Conservation (phyloP, 2,888 invertebrate species). For the Actias luna region DNA sequence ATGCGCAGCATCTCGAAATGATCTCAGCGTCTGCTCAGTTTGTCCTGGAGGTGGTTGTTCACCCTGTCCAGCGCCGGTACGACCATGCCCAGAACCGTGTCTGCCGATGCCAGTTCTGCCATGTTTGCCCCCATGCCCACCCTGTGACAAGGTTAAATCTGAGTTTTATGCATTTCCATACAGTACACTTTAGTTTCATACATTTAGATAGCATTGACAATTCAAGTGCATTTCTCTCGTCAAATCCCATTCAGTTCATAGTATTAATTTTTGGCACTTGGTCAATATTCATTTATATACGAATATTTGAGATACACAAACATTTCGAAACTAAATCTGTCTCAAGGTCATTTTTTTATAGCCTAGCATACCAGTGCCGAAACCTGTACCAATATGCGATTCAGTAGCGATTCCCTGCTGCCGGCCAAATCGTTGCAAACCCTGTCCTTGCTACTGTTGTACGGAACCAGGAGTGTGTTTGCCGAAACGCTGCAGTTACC, state of each 20-base stretch:
- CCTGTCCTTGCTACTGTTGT: slow-evolving; percentile 80
- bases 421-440: slow-evolving; percentile 77
- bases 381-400: slow-evolving; percentile 47
- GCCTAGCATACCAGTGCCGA: slow-evolving; percentile 50
- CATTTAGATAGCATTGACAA: background rate
- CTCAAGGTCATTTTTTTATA: slow-evolving; percentile 27
- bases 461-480: slow-evolving; percentile 61
- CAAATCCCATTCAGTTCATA: slow-evolving; percentile 19
- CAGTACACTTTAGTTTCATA: background rate
- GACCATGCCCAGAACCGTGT: slow-evolving; percentile 64
- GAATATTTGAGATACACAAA: slow-evolving; percentile 19
- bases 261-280: slow-evolving; percentile 30
- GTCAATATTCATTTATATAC: slow-evolving; percentile 24
- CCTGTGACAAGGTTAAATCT: slow-evolving; percentile 62
- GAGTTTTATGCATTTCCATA: background rate
- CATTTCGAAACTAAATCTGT: slow-evolving; percentile 11
- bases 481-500: slow-evolving; percentile 69
- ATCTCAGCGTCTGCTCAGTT: slow-evolving; percentile 60
- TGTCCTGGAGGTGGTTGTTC: slow-evolving; percentile 75
- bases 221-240: slow-evolving; percentile 10
- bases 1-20: slow-evolving; percentile 58
- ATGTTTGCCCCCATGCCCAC: slow-evolving; percentile 64
- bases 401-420: slow-evolving; percentile 77
- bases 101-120: slow-evolving; percentile 59
- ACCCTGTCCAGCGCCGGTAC: slow-evolving; percentile 70